Conservation (phyloP, 30 jellyfish, hydroid and myxozoan genomes). For the Aurelia sp. region DNA sequence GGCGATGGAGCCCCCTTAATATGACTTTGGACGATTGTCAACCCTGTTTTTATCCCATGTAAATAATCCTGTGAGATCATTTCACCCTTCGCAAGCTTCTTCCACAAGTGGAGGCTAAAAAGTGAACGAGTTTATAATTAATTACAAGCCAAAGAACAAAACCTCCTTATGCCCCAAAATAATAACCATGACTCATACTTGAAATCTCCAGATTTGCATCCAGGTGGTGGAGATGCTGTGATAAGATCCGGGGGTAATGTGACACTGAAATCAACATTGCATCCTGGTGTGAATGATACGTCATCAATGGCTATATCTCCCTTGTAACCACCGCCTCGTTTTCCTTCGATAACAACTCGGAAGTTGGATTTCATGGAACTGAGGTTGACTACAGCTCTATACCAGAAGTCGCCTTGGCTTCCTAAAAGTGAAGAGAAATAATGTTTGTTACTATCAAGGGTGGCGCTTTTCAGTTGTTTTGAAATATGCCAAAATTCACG, state of each 20-base stretch:
- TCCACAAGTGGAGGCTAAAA: no score
- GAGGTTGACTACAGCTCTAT: slow-evolving; percentile 71
- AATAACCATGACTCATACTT: slow-evolving; percentile 39
- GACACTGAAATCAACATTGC: slow-evolving; percentile 89
- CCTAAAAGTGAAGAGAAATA: slow-evolving; percentile 51
- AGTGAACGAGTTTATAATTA: no score
- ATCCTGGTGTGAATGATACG: slow-evolving; percentile 91
- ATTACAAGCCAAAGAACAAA: no score
- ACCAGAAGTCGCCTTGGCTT: slow-evolving; percentile 95
- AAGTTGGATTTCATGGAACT: slow-evolving; percentile 56
- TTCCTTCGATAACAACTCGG: slow-evolving; percentile 89
- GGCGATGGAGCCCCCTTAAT: no score
- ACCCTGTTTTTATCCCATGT: no score
- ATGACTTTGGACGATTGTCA: no score
- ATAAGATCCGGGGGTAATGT: slow-evolving; percentile 82
- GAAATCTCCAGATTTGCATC: slow-evolving; percentile 90
- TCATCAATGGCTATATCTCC: slow-evolving; percentile 98
- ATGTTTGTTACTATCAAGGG: no score
- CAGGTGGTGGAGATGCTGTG: slow-evolving; percentile 94
- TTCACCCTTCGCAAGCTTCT: no score
- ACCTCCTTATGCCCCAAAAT: no score
- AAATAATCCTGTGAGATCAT: no score
- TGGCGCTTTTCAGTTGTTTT: no score
- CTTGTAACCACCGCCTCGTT: slow-evolving; percentile 79
- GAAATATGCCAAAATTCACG: no score